Conservation (phyloP, 2,113 vertebrate species). For the Gymnarchus niloticus region DNA sequence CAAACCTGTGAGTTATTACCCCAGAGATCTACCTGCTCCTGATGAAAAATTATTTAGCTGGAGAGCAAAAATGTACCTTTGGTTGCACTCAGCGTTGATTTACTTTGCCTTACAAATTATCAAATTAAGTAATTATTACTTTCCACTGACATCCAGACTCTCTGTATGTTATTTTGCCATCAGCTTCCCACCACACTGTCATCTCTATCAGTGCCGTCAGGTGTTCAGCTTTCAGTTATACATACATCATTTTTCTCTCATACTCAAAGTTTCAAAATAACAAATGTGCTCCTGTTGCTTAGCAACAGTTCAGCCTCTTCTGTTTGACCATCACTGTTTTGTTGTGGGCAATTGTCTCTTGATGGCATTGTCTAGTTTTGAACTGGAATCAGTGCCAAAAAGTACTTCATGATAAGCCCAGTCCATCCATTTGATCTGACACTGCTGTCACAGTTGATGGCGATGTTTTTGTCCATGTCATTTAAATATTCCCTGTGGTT, state of each 20-base stretch:
- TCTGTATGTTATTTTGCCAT: neutral
- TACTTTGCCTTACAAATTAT: neutral
- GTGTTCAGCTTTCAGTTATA: conserved; percentile 9
- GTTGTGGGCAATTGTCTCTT: neutral
- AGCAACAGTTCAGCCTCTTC: conserved; percentile 7
- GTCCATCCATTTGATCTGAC: neutral
- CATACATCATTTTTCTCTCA: neutral
- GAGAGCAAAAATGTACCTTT: neutral
- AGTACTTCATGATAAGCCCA: neutral
- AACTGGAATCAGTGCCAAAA: neutral
- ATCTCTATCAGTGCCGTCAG: neutral
- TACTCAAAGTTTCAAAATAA: neutral
- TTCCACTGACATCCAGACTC: neutral
- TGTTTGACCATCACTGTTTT: neutral
- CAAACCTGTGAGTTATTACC: conserved; percentile 7
- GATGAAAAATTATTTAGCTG: conserved; percentile 7
- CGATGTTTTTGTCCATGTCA: neutral
- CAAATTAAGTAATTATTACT: conserved; percentile 4
- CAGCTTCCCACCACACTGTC: neutral
- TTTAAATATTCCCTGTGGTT: neutral
- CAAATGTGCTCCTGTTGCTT: neutral
- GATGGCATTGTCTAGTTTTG: neutral
- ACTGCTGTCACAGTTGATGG: neutral
- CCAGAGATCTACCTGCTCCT: neutral
- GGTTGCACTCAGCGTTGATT: neutral